Base-by-base conservation (phyloP, 2,797 vertebrate species). In the Squalus acanthias region DNA sequence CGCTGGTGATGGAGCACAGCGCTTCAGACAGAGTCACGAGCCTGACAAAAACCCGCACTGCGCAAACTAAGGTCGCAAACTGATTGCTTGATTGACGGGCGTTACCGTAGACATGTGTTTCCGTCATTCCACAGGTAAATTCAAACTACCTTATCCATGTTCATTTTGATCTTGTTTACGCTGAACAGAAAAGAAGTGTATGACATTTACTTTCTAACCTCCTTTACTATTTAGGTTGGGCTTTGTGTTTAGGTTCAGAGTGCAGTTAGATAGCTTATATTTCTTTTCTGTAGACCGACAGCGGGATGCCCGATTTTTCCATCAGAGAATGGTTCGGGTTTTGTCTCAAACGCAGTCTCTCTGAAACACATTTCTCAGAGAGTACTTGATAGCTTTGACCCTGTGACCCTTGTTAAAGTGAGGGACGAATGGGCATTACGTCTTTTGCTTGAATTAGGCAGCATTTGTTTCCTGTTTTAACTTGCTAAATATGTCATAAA, bases 381-480 rank as follows among this genome's bases (percentile, higher is more conserved):
- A 93, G 13, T 76, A 95, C 26, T 76, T 76, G 69, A 95, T 95
- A 76, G 94, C 26, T 95, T 95, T 95, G 94, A 95, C 70, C 94
- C 70, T 12, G 12, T 95, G 94, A 20, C 70, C 70, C 70, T 26
- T 33, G 94, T 72, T 33, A 95, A 74, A n/a, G 70, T 26, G 94
- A 76, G 50, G 94, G 76, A 74, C 72, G 29, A 76, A 74, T 69
- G 65, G 46, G 60, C 94, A 57, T 95, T 95, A 92, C 94, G 70
- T 95, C 94, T 74, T 76, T 95, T 57, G 70, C 50, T 95, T 74
- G 76, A 95, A 95, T 95, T 95, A 95, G 94, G 70, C 70, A 95
- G 70, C 94, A 95, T 95, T 70, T 95, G 94, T 95, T 95, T 95
- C 94, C 94, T 95, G 94, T 76, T 95, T 95, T 95, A 95, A 95